Evolutionary conservation across 92 coral and sea anemone genomes (phyloP), one percentile per base, ranked within the genome.

Genomic region (Montipora capitata): DNA sequence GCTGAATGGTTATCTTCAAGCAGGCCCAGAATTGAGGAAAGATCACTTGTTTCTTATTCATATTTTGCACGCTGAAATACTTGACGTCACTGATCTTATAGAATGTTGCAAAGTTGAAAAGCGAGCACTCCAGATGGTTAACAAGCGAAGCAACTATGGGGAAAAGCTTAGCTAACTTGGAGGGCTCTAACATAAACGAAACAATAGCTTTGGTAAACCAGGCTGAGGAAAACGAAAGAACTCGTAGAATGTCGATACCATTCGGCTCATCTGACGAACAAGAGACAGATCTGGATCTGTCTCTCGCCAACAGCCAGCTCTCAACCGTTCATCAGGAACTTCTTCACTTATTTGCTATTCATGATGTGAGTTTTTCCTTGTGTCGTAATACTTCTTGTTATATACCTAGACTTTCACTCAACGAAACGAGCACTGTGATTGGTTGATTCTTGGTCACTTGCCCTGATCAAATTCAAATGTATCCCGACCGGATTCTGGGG

Each of bases 261-360:
- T 92, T 95, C 35, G 35, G 35, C 85, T 74, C 96, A 11, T 91
- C 81, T 16, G 82, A 83, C 18, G 85, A 86, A 40, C 74, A 87
- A 7, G 92, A 95, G 52, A 94, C 93, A 10, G 96, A 93, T 35
- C 84, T 69, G 4, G 98, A 93, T 48, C 40, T 95, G 7, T 92
- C 92, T 58, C 94, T 95, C 8, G 84, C 91, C 7, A 89, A 91
- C 39, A 81, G 82, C 58, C 96, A 93, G 71, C 91, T 93, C 43
- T 87, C 94, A 7, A 80, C 91, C 16, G 96, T 96, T 57, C 98
- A 97, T 52, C 97, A 94, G 86, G 98, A 97, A 41, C 87, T 97
- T 61, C 82, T 97, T 48, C 99, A 97, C 72, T 81, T 97, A 12
- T 97, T 97, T 90, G 98, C 99, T 51, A 88, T 94, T 58, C 98